These are phyloP conservation scores for Siderastrea radians DNA, from an alignment of 92 coral and sea anemone genomes.

Conservation along the genomic window DNA sequence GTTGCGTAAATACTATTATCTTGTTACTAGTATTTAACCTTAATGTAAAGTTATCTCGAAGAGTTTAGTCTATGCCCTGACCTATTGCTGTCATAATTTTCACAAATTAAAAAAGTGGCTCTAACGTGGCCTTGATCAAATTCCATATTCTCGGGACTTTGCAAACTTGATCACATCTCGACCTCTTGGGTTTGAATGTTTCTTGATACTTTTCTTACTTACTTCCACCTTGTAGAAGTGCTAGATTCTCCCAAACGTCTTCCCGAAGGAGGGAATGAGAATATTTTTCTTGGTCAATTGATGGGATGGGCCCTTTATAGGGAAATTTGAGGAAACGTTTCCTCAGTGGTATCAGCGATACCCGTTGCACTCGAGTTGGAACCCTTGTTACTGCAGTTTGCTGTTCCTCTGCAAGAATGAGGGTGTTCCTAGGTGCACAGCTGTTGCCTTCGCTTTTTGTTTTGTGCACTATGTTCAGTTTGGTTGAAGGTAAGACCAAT, in stretches of 20 bases:
- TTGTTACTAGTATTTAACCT: too few relatives aligned
- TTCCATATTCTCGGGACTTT: too few relatives aligned
- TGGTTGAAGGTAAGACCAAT: constrained; percentile 13
- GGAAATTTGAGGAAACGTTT: neutral
- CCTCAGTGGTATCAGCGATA: neutral
- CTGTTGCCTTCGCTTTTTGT: neutral
- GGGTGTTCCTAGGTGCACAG: neutral
- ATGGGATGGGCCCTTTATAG: neutral
- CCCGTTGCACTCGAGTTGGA: neutral
- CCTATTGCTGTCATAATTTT: too few relatives aligned
- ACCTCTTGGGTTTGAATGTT: too few relatives aligned
- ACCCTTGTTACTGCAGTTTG: neutral
- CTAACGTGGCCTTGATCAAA: too few relatives aligned
- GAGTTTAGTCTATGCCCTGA: too few relatives aligned
- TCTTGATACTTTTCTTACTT: neutral
- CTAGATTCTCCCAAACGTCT: neutral
- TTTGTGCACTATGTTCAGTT: neutral
- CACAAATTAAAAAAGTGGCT: too few relatives aligned
- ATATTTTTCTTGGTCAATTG: neutral
- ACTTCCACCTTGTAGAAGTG: neutral
- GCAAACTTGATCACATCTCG: too few relatives aligned
- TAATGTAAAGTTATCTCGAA: too few relatives aligned
- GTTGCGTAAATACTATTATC: too few relatives aligned
- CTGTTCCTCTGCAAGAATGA: neutral
- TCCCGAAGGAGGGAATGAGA: constrained; percentile 4